Base-by-base conservation (phyloP, 1,140 invertebrate species). In the Ectropis grisescens region DNA sequence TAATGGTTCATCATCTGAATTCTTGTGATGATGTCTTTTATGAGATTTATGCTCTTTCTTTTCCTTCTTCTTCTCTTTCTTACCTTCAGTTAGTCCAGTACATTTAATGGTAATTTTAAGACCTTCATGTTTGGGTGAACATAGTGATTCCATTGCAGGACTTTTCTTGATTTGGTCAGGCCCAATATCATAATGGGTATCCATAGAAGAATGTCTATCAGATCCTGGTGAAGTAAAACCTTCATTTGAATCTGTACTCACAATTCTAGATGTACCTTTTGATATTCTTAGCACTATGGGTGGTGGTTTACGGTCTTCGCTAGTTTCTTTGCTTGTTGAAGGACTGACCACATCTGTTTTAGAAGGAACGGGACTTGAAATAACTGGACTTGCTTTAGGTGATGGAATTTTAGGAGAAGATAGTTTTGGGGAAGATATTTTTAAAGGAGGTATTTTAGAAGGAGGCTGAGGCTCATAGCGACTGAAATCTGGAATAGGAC, bases 231-330 rank as follows among this genome's bases (percentile, higher is more conserved):
- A 84, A 41, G 78, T 81, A 32, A 83, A 69, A 10, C 81, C 66
- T 62, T 86, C 86, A 76, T 87, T 86, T 34, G 85, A 86, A 51
- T 87, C 85, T 24, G 85, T 87, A 54, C 86, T 87, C 29, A 87
- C 82, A 58, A 87, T 82, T 46, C 85, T 84, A 22, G 86, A 87
- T 33, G 85, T 87, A 29, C 86, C 86, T 67, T 87, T 87, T 23
- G 86, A 87, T 74, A 87, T 87, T 55, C 86, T 74, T 5, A 87
- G 53, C 27, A 87, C 85, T 47, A 87, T 87, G 23, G 86, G 86
- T 37, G 86, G 85, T 33, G 76, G 76, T 52, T 81, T 81, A 23
- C 71, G 49, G 48, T 81, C 76, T 28, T 81, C 72, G 65, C 53
- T 71, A 27, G 53, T 33, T 25, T 75, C 72, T 61, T 74, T 80